Base-by-base conservation (phyloP, 1,140 invertebrate genomes). In the Listronotus oregonensis region DNA sequence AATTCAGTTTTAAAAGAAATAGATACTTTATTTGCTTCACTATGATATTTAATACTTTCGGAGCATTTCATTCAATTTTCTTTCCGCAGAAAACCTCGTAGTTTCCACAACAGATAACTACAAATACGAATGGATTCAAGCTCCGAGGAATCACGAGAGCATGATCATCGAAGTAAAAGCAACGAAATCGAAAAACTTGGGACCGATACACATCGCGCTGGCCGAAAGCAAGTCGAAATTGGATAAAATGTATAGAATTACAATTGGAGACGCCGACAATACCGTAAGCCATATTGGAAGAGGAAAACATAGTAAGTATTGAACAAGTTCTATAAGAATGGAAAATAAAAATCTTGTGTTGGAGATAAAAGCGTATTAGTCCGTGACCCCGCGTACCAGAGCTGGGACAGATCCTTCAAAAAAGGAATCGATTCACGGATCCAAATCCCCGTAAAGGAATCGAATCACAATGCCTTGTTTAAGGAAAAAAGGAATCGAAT, bases 71-170 rank as follows among this genome's bases (percentile, higher is more conserved):
- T 27, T 10, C 34, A 12, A 37, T 37, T 37, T 8, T 37, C 3
- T 37, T 10, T 37, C 34, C 34, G 34, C 79, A 87, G 86, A 87
- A 75, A 84, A 86, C 73, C 76, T 86, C 17, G 79, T 86, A n/a
- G 83, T 86, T 14, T 86, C 85, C 0, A 83, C 85, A 0, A 77
- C 81, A 27, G 82, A 84, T n/a, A 85, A 83, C 2, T 87, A 82
- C 78, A 82, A 83, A 37, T 87, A 84, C 78, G 84, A 86, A 70
- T 86, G 85, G 82, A 82, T 87, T 39, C 73, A 81, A 2, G 85
- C 86, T 0, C 85, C 86, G 0, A 73, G 85, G 11, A 86, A 86
- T 68, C 74, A 82, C 46, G 84, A 85, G 34, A 84, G 82, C 0
- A 71, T 87, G 0, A 83, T 87, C 7, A 77, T 87, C 44, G 85